phyloP scores from a whole-genome alignment of 2,888 invertebrate species.

The Chorisops tibialis region DNA sequence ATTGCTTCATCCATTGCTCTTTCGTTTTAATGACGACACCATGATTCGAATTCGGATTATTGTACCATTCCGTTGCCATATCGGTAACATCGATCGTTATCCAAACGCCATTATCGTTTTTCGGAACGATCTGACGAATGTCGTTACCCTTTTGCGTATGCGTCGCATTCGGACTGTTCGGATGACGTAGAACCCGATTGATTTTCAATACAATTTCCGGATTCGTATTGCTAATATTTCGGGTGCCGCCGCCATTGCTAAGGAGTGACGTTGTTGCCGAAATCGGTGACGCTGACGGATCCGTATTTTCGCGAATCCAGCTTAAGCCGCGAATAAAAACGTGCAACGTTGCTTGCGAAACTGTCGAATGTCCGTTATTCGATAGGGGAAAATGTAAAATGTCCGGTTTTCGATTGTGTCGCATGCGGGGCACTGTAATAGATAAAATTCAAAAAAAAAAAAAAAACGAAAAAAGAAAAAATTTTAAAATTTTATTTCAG shows the following conservation, averaged over 20 bases:
- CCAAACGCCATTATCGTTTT: constrained; percentile 55
- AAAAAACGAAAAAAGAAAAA: neutral
- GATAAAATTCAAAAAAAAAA: constrained; percentile 3
- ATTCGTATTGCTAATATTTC: constrained; percentile 33
- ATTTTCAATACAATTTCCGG: constrained; percentile 43
- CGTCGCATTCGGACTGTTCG: constrained; percentile 38
- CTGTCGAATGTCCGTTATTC: constrained; percentile 40
- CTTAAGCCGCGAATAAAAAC: constrained; percentile 47
- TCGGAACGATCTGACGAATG: constrained; percentile 44
- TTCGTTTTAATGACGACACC: constrained; percentile 73
- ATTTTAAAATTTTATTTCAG: neutral
- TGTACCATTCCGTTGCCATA: constrained; percentile 74
- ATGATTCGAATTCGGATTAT: constrained; percentile 68
- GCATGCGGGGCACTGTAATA: constrained; percentile 43
- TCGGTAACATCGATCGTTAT: constrained; percentile 70
- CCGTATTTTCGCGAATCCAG: constrained; percentile 42
- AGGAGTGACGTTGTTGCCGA: neutral
- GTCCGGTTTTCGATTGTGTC: constrained; percentile 45
- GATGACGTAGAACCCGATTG: constrained; percentile 41
- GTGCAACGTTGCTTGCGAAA: constrained; percentile 45
- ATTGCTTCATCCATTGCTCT: constrained; percentile 60
- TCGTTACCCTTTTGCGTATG: constrained; percentile 45
- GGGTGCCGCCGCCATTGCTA: constrained; percentile 6
- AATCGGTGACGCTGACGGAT: constrained; percentile 6
- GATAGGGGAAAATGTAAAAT: constrained; percentile 46